Percentiles rank a stretch among this genome's conserved stretches.
phyloP scores from a whole-genome alignment of 2,888 invertebrate species.

The Scaptodrosophila latifasciaeformis region DNA sequence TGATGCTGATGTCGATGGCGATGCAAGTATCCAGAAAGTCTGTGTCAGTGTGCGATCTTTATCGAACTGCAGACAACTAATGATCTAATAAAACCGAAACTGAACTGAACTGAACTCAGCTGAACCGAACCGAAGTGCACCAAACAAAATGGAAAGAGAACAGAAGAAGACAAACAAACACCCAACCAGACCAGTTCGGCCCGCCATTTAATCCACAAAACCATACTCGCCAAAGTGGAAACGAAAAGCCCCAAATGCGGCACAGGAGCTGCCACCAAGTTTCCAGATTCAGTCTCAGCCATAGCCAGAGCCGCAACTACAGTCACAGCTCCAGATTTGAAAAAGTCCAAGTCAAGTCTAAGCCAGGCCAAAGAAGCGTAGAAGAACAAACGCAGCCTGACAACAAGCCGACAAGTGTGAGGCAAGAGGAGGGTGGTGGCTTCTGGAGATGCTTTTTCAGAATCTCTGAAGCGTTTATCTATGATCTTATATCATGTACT shows the following conservation, averaged over 20 bases:
- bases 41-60: constrained; percentile 60
- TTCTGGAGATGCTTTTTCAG: constrained; percentile 53
- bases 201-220: background rate
- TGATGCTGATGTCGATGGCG: constrained; percentile 18
- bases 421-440: constrained; percentile 5
- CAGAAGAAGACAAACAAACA: constrained; percentile 21
- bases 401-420: constrained; percentile 59
- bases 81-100: constrained; percentile 73
- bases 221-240: constrained; percentile 3
- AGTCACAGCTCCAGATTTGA: constrained; percentile 55
- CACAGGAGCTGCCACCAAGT: constrained; percentile 15
- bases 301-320: constrained; percentile 20
- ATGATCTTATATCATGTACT: constrained; percentile 75
- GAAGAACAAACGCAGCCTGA: constrained; percentile 59
- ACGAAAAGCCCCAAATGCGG: background rate
- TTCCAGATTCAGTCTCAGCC: constrained; percentile 30
- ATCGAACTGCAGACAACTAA: constrained; percentile 72
- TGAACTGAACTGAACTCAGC: constrained; percentile 39
- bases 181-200: constrained; percentile 39
- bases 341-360: constrained; percentile 5
- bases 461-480: constrained; percentile 72
- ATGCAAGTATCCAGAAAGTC: background rate
- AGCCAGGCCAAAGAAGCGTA: constrained; percentile 10
- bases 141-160: constrained; percentile 43
- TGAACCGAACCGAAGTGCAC: constrained; percentile 35